phyloP scores from a whole-genome alignment of 1,140 invertebrate species.

The Orius insidiosus region DNA sequence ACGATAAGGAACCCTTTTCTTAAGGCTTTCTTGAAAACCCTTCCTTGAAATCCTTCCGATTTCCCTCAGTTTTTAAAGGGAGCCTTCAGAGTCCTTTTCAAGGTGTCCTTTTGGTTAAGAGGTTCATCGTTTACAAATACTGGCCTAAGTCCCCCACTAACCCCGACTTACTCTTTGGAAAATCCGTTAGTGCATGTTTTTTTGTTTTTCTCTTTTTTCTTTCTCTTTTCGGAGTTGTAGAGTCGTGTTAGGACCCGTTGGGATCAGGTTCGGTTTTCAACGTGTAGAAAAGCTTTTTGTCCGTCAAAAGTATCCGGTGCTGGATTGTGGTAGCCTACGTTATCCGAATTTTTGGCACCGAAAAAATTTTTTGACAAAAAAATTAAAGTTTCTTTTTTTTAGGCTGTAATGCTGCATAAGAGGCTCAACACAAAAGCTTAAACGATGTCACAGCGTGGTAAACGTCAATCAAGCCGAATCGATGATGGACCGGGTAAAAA shows the following conservation, averaged over 20 bases:
- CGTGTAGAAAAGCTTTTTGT: not conserved
- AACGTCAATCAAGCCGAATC: constrained; percentile 41
- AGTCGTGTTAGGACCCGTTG: not conserved
- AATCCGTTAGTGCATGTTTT: constrained; percentile 8
- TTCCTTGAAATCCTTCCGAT: too few species aligned
- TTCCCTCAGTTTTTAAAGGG: too few species aligned
- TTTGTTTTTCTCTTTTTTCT: constrained; percentile 14
- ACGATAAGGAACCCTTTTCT: too few species aligned
- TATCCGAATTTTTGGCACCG: not conserved
- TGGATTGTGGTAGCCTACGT: not conserved
- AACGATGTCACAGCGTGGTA: constrained; percentile 50
- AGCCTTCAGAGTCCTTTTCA: too few species aligned
- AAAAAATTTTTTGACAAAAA: not conserved
- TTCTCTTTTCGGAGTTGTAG: constrained; percentile 9
- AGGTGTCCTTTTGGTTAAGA: too few species aligned
- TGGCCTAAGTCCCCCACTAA: constrained; percentile 11
- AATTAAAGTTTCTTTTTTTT: constrained; percentile 12
- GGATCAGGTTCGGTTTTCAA: constrained; percentile 9
- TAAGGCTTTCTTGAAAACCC: not conserved
- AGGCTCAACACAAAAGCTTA: constrained; percentile 17
- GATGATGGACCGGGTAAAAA: constrained; percentile 42
- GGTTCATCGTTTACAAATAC: not conserved
- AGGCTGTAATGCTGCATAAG: constrained; percentile 23
- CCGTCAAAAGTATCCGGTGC: not conserved
- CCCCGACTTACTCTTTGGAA: constrained; percentile 2